Conservation (phyloP, 2,797 vertebrate genomes). For the Pyrocephalus nanus region DNA sequence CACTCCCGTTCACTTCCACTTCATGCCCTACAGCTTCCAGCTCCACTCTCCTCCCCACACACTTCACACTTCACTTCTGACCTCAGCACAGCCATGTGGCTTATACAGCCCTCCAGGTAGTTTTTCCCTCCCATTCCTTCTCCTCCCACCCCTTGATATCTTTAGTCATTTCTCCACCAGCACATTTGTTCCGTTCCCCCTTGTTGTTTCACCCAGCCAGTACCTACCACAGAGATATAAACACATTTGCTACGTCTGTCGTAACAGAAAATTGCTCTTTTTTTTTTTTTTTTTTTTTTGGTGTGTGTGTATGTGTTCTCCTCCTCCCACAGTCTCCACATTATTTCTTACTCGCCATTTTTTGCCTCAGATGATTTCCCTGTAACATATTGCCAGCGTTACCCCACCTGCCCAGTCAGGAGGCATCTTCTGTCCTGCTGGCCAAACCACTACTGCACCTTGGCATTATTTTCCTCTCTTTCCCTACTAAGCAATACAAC, state of each 20-base stretch:
- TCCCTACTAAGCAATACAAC: background rate
- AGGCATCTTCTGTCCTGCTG: background rate
- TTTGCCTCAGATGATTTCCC: background rate
- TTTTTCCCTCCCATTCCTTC: background rate
- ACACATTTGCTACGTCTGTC: background rate
- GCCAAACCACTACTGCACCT: background rate
- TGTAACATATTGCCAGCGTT: background rate
- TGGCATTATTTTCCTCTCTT: background rate
- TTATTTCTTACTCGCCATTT: background rate
- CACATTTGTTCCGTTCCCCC: background rate
- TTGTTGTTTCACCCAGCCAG: background rate
- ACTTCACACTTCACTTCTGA: slow-evolving; percentile 15
- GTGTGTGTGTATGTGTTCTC: background rate
- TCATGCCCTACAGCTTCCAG: background rate
- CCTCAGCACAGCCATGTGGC: background rate
- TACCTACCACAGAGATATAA: slow-evolving; percentile 6
- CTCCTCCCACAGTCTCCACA: background rate
- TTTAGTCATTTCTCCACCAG: background rate
- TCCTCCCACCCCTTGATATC: background rate
- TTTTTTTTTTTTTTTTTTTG: background rate
- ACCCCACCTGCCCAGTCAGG: background rate
- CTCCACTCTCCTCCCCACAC: background rate
- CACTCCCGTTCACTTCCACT: background rate
- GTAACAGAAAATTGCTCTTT: background rate
- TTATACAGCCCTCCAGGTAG: background rate